Evolutionary conservation across 2,888 invertebrate species (phyloP), one percentile per base, ranked within the genome.

Genomic region (Hyposoter dolosus): DNA sequence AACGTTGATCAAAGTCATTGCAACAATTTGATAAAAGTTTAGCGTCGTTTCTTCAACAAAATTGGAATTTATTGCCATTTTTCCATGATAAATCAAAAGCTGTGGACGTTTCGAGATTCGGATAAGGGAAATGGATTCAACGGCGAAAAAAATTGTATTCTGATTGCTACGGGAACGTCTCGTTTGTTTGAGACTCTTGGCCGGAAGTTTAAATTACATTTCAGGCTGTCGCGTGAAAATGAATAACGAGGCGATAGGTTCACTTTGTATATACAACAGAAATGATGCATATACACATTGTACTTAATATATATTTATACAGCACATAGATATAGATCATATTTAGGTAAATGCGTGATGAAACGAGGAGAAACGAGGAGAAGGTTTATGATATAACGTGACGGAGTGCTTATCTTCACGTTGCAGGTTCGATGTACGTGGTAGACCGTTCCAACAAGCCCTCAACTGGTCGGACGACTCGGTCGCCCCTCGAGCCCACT

Each of bases 391-490:
- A 68, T 82, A 75, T 82, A 78, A 77, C 63, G 53, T 75, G 15
- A 43, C 45, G 45, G 53, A n/a, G 19, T 32, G 74, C 79, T 85
- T 82, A 85, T 82, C 79, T 85, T 28, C 10, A 43, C 77, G 78
- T 90, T 91, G 17, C 92, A 95, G 95, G 90, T 95, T 95, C 92
- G 95, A 95, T 91, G 95, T 95, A 79, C 93, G 95, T 68, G 95
- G 95, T 43, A 93, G 95, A 82, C 91, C 95, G 12, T 94, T 95
- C 90, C 94, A 93, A 88, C 93, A 94, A 89, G 95, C 95, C 74
- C 92, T 94, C 63, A 94, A 95, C 90, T 95, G 94, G 95, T 95
- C 95, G 82, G 95, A 95, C 90, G 93, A 93, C 82, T 94, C 94
- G 74, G 94, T 95, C 83, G 95, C 95, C 28, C 95, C 95, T 6